Evolutionary conservation across 2,113 vertebrate genomes (phyloP).

Genomic region (Psammodynastes pulverulentus): DNA sequence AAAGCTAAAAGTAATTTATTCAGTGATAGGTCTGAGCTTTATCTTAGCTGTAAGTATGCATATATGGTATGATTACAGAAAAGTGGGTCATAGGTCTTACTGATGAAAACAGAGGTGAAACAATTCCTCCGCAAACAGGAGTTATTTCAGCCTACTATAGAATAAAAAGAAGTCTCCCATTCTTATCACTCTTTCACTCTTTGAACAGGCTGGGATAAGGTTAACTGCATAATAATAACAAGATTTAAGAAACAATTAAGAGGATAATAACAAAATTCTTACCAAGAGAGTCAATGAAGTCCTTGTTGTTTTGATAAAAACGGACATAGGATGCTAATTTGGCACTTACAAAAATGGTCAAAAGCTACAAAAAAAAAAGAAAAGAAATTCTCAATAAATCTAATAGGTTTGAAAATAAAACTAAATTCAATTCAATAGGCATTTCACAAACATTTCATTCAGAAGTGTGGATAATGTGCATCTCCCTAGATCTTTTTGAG

Average conservation of each 20-base stretch:
- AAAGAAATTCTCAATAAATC: slow-evolving; percentile 49
- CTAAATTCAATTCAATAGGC: background rate
- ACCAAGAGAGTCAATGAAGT: slow-evolving; percentile 99
- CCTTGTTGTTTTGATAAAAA: slow-evolving; percentile 99
- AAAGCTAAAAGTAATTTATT: background rate
- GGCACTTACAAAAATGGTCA: slow-evolving; percentile 98
- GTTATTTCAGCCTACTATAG: background rate
- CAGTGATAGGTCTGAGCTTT: background rate
- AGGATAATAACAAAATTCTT: slow-evolving; percentile 66
- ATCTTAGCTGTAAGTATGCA: background rate
- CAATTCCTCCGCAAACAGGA: background rate
- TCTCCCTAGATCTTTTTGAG: background rate
- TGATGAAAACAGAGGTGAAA: background rate
- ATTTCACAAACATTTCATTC: background rate
- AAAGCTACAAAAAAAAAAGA: slow-evolving; percentile 73
- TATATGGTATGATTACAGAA: background rate
- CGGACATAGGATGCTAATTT: slow-evolving; percentile 93
- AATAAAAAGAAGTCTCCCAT: background rate
- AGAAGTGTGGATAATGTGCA: background rate
- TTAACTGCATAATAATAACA: background rate
- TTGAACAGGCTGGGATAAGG: background rate
- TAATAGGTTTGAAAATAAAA: slow-evolving; percentile 27
- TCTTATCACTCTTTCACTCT: background rate
- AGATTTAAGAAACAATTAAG: fast-evolving
- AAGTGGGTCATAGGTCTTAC: background rate